Base-by-base conservation (phyloP, 2,113 vertebrate genomes). In the Origma solitaria region DNA sequence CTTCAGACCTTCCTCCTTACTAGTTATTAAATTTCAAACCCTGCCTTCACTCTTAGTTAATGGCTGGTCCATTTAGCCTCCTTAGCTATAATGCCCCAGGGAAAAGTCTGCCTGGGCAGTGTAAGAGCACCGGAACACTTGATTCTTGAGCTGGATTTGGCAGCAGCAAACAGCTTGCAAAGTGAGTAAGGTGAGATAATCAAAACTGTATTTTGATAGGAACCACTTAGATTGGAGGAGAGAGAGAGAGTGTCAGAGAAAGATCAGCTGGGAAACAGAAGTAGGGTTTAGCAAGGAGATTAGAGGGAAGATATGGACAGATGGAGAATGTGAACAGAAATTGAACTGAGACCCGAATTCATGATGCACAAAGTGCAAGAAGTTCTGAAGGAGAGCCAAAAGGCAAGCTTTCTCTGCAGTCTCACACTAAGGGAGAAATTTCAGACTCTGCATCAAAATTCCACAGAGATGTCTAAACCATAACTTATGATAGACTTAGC, bases 271-370 rank as follows among this genome's bases (percentile, higher is more conserved):
- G 79, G 71, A 86, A 90, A 73, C 18, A 90, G 82, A 88, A 96
- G 75, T 2, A 54, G 27, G 18, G 25, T 54, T 94, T 77, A 93
- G 66, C 54, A 83, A 88, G 40, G 37, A 91, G 62, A 90, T 92
- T 69, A 80, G 54, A 72, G 21, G 44, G 71, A 92, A 92, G 82
- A 77, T 62, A 90, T 20, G 30, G 86, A 80, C 90, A 96, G 90
- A 97, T 96, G 94, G 95, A 85, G 82, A 92, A 83, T 77, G 31
- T 31, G 94, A 96, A 86, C 19, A 92, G 75, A 88, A 94, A 92
- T 7, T 82, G 82, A 93, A 90, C 58, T 1, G 10, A 93, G 82
- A 90, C 76, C 37, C 0, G 0, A 83, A 90, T 70, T 83, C 33
- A 57, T 15, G 54, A 75, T 77, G 71, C 40, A 71, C 9, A 72